Evolutionary conservation across 1,140 invertebrate genomes (phyloP).

Genomic region (Hirudo medicinalis): DNA sequence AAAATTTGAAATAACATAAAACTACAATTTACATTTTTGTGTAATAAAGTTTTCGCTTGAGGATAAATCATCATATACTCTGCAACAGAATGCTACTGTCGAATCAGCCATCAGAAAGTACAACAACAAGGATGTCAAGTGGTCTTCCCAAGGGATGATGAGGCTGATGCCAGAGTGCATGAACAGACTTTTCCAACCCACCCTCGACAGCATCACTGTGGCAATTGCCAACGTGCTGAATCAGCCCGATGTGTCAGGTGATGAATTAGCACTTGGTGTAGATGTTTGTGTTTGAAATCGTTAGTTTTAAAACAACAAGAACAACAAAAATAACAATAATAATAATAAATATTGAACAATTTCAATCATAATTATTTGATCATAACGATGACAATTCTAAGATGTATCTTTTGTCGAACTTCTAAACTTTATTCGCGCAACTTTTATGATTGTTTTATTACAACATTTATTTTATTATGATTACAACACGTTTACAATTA

Average conservation of each 20-base stretch:
- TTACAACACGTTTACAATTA: no score
- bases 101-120: conserved; percentile 43
- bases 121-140: conserved; percentile 44
- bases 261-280: neutral
- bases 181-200: conserved; percentile 45
- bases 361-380: no score
- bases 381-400: no score
- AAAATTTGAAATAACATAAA: no score
- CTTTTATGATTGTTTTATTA: no score
- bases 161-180: conserved; percentile 45
- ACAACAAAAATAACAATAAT: no score
- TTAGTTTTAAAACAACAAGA: no score
- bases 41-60: neutral
- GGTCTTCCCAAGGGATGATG: conserved; percentile 49
- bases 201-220: conserved; percentile 45
- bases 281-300: neutral
- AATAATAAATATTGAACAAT: no score
- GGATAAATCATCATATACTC: neutral
- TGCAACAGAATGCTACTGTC: conserved; percentile 28
- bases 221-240: conserved; percentile 45
- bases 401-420: no score
- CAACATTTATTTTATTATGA: no score
- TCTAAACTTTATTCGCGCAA: no score
- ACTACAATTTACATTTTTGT: no score
- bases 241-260: conserved; percentile 37